Evolutionary conservation across 1,140 invertebrate species (phyloP).

Genomic region (Brachionus paranguensis): DNA sequence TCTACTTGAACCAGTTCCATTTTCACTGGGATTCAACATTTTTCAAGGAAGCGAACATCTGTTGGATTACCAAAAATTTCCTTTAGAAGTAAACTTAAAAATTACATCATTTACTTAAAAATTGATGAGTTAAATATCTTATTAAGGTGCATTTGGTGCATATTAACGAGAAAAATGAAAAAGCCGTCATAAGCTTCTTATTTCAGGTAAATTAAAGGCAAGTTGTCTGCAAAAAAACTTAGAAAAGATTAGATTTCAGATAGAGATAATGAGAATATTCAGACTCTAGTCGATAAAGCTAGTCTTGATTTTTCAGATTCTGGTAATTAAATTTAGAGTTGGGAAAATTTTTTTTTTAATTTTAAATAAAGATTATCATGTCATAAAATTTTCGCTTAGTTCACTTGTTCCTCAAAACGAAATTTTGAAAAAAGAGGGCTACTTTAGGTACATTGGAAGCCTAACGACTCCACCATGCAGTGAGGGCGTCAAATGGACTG

Average conservation of each 20-base stretch:
- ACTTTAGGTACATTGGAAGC: slow-evolving; percentile 72
- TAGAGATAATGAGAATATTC: background rate
- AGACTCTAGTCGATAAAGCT: background rate
- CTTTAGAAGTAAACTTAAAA: background rate
- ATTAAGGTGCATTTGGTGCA: slow-evolving; percentile 16
- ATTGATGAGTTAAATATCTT: background rate
- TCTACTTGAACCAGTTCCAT: slow-evolving; percentile 33
- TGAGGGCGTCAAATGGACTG: slow-evolving; percentile 79
- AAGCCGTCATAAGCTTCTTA: background rate
- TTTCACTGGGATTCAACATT: slow-evolving; percentile 38
- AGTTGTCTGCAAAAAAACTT: background rate
- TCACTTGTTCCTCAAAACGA: background rate
- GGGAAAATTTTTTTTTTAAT: background rate
- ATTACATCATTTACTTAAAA: background rate
- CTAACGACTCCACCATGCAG: slow-evolving; percentile 80
- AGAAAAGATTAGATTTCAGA: background rate
- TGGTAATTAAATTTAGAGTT: background rate
- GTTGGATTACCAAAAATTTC: slow-evolving; percentile 22
- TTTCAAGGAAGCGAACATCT: slow-evolving; percentile 38
- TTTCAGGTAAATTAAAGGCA: background rate
- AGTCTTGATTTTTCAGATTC: background rate
- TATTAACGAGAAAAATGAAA: background rate
- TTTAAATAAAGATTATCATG: background rate
- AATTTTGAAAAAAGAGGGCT: slow-evolving; percentile 33
- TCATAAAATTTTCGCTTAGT: background rate